Conservation (phyloP, 2,797 vertebrate species). For the Podarcis siculus region DNA sequence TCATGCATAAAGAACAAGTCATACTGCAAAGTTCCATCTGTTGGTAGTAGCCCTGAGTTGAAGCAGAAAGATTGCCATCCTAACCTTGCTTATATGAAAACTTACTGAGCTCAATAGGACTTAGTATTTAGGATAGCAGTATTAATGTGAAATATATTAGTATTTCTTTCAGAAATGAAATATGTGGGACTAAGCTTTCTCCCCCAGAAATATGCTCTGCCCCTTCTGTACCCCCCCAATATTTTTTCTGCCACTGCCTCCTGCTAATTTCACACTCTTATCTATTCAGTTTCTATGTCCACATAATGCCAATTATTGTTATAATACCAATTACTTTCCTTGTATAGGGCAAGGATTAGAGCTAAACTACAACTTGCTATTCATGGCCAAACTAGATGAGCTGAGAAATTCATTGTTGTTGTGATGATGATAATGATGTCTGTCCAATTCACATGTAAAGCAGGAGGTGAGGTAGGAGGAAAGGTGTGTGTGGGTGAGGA, state of each 20-base stretch:
- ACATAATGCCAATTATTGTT: background rate
- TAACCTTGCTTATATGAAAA: background rate
- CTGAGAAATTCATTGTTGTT: background rate
- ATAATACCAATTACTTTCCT: background rate
- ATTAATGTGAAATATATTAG: background rate
- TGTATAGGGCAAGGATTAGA: background rate
- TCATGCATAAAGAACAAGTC: background rate
- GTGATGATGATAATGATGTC: background rate
- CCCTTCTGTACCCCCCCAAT: background rate
- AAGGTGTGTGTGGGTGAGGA: background rate
- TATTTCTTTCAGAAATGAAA: constrained; percentile 6
- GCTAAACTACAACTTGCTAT: background rate
- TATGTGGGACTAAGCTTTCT: background rate
- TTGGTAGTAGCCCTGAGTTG: background rate
- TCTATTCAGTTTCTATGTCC: background rate
- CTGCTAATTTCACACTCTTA: background rate
- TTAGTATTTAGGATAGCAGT: background rate
- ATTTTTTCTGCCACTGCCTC: background rate
- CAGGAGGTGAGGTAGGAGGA: background rate
- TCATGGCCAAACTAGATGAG: background rate
- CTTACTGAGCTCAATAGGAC: background rate
- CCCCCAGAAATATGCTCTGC: background rate
- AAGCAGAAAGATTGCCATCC: background rate
- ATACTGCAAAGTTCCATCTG: background rate
- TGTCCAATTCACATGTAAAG: background rate